These are phyloP conservation scores for Psittacula derbiana DNA, from an alignment of 2,797 vertebrate species.

Conservation along the genomic window DNA sequence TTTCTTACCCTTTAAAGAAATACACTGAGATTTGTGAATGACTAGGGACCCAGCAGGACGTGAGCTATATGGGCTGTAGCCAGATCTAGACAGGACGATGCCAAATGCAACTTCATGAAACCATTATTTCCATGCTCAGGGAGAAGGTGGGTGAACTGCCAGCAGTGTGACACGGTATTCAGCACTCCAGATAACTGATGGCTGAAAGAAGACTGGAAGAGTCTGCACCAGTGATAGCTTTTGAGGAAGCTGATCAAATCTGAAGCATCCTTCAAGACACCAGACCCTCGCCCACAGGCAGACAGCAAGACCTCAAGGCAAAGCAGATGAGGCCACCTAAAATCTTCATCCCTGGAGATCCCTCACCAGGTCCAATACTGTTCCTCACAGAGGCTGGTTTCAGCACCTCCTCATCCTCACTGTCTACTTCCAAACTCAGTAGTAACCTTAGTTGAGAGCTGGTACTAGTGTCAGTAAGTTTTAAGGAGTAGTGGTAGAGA, in stretches of 20 bases:
- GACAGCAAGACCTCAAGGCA: neutral
- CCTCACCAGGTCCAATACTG: neutral
- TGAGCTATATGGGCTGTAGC: neutral
- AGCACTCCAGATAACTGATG: fast-evolving
- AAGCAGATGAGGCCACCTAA: neutral
- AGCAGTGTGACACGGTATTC: neutral
- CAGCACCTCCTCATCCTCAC: neutral
- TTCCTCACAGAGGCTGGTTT: neutral
- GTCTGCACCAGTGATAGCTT: neutral
- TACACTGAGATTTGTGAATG: neutral
- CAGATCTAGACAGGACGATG: neutral
- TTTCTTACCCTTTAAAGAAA: neutral
- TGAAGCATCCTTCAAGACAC: neutral
- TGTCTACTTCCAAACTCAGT: neutral
- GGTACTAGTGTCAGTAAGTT: neutral
- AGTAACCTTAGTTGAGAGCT: neutral
- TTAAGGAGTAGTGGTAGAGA: neutral
- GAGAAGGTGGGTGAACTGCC: neutral
- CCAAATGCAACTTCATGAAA: neutral
- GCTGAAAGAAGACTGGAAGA: neutral
- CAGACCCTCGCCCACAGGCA: neutral
- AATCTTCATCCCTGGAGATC: neutral
- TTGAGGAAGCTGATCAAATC: neutral
- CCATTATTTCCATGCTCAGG: neutral
- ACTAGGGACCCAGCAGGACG: neutral